Evolutionary conservation across 2,888 invertebrate genomes (phyloP), one percentile per base, ranked within the genome.

Genomic region (Melanchra persicariae): DNA sequence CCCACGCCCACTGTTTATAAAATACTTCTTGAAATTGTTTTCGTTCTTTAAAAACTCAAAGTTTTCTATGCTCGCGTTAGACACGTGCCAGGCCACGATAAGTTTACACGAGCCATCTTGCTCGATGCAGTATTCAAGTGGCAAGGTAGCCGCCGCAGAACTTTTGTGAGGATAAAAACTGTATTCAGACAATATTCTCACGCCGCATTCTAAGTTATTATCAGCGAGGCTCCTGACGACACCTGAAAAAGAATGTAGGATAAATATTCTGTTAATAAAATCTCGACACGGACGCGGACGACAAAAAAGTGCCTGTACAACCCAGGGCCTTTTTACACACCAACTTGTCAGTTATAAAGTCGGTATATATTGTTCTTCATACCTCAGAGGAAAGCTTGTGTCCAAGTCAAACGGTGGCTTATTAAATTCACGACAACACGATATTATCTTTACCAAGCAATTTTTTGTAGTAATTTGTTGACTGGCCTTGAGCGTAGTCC

Each of bases 31-130:
- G 73, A 95, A 95, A 17, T 84, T 88, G 0, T 82, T 81, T 71
- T 95, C 94, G 52, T 91, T 90, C 71, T 92, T 93, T 34, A 95
- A 86, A 76, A 93, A 94, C 74, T 94, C 95, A 78, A 93, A 95
- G 80, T 94, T 94, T 74, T 95, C 94, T 60, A 95, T 88, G 15
- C 92, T 90, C 0, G 86, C 67, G 72, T 95, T 95, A 22, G 94
- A 91, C 40, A 95, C 82, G 68, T 95, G 94, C 95, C 95, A 95
- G 0, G 94, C 95, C 0, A 93, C 88, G 2, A 93, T 88, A 2
- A 95, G 89, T 77, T 90, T 93, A 83, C 95, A 95, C 2, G 93
- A 87, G 2, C 93, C 93, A 51, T 92, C 91, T 9, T 78, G 85
- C 22, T 93, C 92, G 1, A 87, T 82, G 85, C 95, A 95, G 85